These are phyloP conservation scores for Aphelinus certus DNA, from an alignment of 1,140 invertebrate genomes.

Conservation along the genomic window DNA sequence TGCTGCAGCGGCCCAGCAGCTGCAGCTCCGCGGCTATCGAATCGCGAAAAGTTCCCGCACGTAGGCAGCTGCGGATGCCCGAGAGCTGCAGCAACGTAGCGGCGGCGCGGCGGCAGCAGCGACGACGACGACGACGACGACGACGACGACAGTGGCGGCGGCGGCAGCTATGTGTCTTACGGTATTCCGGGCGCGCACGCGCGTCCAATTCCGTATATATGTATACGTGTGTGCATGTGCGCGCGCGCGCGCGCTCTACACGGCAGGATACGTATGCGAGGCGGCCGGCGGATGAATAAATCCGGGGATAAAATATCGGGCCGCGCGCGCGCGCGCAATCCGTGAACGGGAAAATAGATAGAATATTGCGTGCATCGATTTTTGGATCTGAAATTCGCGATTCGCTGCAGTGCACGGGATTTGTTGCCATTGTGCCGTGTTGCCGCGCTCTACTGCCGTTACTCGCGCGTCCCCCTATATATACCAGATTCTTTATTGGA, in stretches of 20 bases:
- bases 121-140: too few relatives aligned
- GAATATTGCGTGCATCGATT: slow-evolving; percentile 7
- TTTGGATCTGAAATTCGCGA: slow-evolving; percentile 10
- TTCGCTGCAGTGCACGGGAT: neutral
- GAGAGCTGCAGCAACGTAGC: too few relatives aligned
- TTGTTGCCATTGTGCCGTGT: neutral
- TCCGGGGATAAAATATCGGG: slow-evolving; percentile 1
- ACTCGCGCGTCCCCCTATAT: neutral
- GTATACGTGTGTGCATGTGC: neutral
- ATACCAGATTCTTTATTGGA: neutral
- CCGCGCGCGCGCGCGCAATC: neutral
- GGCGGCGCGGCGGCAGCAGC: too few relatives aligned
- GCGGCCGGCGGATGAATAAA: neutral
- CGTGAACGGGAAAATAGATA: neutral
- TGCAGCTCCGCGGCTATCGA: neutral
- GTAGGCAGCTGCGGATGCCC: neutral
- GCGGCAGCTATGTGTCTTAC: too few relatives aligned
- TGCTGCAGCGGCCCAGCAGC: neutral
- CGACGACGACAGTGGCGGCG: too few relatives aligned
- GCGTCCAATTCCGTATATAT: neutral
- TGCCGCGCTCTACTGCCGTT: neutral
- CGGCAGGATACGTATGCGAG: too few relatives aligned
- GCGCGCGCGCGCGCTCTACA: neutral
- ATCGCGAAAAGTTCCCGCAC: slow-evolving; percentile 6
- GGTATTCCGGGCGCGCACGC: neutral